Percentiles rank a stretch among this genome's conserved stretches.
These are phyloP conservation scores for Petrocephalus schoutedeni DNA, from an alignment of 2,797 vertebrate species.

Conservation along the genomic window DNA sequence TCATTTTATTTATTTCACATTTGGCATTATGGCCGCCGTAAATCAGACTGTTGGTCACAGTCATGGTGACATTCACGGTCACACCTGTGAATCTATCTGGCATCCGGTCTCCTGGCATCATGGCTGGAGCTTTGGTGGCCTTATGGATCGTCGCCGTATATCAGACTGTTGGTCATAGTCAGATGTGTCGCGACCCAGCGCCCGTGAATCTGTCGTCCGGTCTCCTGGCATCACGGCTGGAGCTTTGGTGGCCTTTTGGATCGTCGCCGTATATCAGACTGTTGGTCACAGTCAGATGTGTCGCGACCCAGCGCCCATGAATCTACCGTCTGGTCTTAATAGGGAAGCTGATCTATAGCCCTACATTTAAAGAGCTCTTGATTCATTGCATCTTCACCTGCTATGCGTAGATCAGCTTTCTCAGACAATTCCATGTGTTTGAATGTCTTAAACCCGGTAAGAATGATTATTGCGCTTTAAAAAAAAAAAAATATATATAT, in stretches of 20 bases:
- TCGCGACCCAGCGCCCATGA: neutral
- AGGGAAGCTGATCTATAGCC: slow-evolving; percentile 39
- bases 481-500: neutral
- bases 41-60: neutral
- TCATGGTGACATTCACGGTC: no score
- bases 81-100: neutral
- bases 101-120: neutral
- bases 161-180: neutral
- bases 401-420: slow-evolving; percentile 61
- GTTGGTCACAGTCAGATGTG: neutral
- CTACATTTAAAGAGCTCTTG: slow-evolving; percentile 51
- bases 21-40: no score
- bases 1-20: no score
- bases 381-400: slow-evolving; percentile 62
- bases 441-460: slow-evolving; percentile 66
- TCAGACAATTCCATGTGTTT: slow-evolving; percentile 59
- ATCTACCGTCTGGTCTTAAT: neutral
- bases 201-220: neutral
- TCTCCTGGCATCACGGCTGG: neutral
- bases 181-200: neutral
- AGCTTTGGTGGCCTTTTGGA: neutral
- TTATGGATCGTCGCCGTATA: neutral
- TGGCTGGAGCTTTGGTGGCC: neutral
- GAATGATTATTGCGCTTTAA: slow-evolving; percentile 56
- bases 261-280: neutral